Evolutionary conservation across 2,888 invertebrate genomes (phyloP), one percentile per base, ranked within the genome.

Genomic region (Drosophila nigritarsus): DNA sequence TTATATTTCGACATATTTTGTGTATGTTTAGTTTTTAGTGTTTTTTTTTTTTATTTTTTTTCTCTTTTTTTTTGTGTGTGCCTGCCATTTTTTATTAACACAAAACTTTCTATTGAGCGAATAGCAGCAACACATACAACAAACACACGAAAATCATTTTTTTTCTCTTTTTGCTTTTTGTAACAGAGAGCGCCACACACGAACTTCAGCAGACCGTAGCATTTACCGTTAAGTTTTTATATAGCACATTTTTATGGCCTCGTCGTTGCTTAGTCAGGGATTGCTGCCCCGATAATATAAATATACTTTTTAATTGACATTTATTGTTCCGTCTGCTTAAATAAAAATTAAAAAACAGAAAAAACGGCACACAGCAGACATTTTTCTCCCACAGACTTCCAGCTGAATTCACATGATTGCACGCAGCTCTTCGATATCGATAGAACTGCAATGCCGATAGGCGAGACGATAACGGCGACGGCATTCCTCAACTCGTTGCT

Each of bases 1-100:
- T 75, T 85, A 83, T 87, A 87, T 87, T 89, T 88, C 89, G 82
- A 87, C 87, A 87, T 79, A 87, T 86, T 86, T 83, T 83, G 73
- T 83, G 83, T 85, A 75, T 87, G 76, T 83, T 85, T 78, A 83
- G 80, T 82, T 84, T 87, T 87, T 85, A 79, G 77, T 77, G 77
- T 75, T 72, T 81, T 73, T 72, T 65, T 61, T 67, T 65, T n/a
- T n/a, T n/a, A 61, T 63, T 61, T 72, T 62, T 45, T 76, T 30
- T 66, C 68, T 66, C 59, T 45, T 66, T 66, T 74, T 24, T 74
- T 64, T 64, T 73, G 71, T 65, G 68, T 79, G 63, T 69, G 72
- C 68, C 82, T 72, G 75, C 63, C 65, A 75, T 64, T 75, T 82
- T 87, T 88, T 88, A 86, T 87, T 87, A 88, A 84, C 88, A 86